A percentile compares a stretch with the other conserved stretches of the same genome.
Evolutionary conservation across 2,113 vertebrate genomes (phyloP).

Genomic region (Halcyon senegalensis): DNA sequence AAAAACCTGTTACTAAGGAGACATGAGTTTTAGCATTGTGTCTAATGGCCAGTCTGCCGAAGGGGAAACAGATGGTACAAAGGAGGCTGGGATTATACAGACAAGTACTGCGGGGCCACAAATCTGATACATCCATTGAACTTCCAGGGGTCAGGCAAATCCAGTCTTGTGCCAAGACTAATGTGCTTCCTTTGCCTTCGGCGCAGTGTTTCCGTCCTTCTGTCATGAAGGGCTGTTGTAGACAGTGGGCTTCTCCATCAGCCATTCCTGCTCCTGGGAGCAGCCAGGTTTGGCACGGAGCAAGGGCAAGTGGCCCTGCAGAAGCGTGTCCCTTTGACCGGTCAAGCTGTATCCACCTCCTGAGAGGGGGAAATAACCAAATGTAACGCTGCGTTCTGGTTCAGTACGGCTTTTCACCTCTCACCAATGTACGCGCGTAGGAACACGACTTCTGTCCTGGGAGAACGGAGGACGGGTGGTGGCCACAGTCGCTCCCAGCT

Average conservation of each 20-base stretch:
- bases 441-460: neutral
- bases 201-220: neutral
- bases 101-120: neutral
- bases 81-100: constrained; percentile 37
- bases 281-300: neutral
- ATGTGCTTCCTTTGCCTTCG: neutral
- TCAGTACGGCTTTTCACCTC: neutral
- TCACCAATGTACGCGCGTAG: fast-evolving
- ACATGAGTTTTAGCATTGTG: neutral
- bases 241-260: neutral
- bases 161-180: neutral
- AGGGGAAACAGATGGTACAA: constrained; percentile 60
- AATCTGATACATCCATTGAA: constrained; percentile 6
- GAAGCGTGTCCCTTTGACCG: neutral
- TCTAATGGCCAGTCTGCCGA: constrained; percentile 17
- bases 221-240: neutral
- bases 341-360: neutral
- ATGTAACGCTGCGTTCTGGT: neutral
- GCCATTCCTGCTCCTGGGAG: neutral
- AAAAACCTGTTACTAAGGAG: constrained; percentile 58
- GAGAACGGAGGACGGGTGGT: neutral
- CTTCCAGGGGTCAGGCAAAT: constrained; percentile 31
- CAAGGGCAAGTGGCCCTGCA: neutral
- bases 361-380: neutral
- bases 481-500: fast-evolving